Evolutionary conservation across 1,140 invertebrate species (phyloP).

Genomic region (Bombus fervidus): DNA sequence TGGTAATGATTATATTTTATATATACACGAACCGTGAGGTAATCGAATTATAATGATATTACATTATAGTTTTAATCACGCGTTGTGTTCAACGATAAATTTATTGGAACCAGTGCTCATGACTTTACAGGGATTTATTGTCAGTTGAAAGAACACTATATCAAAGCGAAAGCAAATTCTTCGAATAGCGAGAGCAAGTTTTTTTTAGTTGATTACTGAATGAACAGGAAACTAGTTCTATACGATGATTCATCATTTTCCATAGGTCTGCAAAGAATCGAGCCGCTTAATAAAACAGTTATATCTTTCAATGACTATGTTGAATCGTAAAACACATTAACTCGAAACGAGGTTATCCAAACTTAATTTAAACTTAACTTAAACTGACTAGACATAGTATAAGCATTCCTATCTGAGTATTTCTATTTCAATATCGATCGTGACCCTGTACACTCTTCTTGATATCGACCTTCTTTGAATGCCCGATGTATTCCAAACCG

Average conservation of each 20-base stretch:
- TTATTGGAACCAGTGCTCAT: background rate
- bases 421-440: background rate
- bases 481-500: background rate
- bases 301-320: background rate
- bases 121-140: background rate
- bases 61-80: background rate
- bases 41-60: background rate
- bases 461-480: background rate
- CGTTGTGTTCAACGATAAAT: background rate
- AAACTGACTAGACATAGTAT: background rate
- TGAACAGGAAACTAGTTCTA: background rate
- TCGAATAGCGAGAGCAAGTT: background rate
- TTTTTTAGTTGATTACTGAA: background rate
- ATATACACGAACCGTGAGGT: background rate
- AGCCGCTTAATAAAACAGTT: background rate
- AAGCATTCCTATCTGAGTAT: background rate
- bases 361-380: background rate
- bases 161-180: background rate
- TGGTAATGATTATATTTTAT: background rate
- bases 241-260: background rate
- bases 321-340: background rate
- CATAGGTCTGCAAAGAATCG: background rate
- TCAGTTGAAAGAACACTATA: background rate
- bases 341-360: background rate
- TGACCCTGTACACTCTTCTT: too few species aligned